Conservation (phyloP, 2,888 invertebrate genomes). For the Harpalus rubripes region DNA sequence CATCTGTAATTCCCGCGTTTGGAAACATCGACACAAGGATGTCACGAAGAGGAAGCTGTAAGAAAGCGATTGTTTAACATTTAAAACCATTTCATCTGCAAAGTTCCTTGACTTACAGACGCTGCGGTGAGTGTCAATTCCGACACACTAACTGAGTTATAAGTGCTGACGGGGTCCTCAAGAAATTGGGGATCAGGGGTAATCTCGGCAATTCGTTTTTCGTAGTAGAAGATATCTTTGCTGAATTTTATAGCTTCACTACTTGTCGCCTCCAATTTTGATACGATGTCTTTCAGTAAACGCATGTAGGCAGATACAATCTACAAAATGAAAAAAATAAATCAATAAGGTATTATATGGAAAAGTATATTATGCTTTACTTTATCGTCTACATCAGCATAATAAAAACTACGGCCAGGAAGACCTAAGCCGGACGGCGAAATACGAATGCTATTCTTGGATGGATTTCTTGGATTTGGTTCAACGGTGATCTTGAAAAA, state of each 20-base stretch:
- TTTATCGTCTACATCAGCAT: constrained; percentile 75
- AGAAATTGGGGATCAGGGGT: constrained; percentile 75
- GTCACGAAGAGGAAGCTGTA: constrained; percentile 77
- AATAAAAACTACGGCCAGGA: constrained; percentile 79
- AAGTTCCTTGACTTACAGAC: constrained; percentile 74
- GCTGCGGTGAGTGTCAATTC: constrained; percentile 76
- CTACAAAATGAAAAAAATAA: constrained; percentile 72
- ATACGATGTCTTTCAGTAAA: constrained; percentile 78
- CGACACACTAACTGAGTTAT: constrained; percentile 76
- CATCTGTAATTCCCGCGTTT: constrained; percentile 77
- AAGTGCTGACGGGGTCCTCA: constrained; percentile 75
- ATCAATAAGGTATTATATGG: not conserved
- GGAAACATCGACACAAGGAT: constrained; percentile 78
- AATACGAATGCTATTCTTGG: constrained; percentile 78
- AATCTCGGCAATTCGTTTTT: constrained; percentile 79
- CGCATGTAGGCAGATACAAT: constrained; percentile 78
- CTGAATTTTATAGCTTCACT: constrained; percentile 78
- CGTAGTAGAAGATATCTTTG: constrained; percentile 79
- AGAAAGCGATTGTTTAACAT: constrained; percentile 68
- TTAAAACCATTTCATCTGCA: constrained; percentile 5
- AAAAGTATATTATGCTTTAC: constrained; percentile 72
- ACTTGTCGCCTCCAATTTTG: constrained; percentile 77
- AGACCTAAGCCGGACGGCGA: constrained; percentile 80
- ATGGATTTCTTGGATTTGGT: constrained; percentile 77
- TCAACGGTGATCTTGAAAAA: constrained; percentile 79